phyloP scores from a whole-genome alignment of 2,888 invertebrate species.

The Tipula helvola region DNA sequence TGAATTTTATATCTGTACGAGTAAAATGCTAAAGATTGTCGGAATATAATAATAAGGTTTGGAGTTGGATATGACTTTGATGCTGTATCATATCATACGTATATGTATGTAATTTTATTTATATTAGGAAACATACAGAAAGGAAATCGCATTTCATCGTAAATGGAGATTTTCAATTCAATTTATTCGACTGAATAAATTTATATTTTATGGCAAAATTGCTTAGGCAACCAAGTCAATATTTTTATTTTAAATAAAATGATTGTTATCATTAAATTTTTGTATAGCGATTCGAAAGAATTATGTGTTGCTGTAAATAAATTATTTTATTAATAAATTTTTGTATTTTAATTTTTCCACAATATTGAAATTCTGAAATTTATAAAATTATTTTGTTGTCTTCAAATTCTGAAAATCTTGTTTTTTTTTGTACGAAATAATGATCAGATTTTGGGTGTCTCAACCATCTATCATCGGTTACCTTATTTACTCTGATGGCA shows the following conservation, averaged over 20 bases:
- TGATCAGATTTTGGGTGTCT: too few relatives aligned
- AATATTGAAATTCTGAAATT: too few relatives aligned
- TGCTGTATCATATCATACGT: neutral
- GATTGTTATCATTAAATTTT: too few relatives aligned
- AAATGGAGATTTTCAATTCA: neutral
- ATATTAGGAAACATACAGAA: neutral
- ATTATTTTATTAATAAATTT: too few relatives aligned
- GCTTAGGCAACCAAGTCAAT: neutral
- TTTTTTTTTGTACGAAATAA: too few relatives aligned
- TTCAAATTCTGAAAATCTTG: too few relatives aligned
- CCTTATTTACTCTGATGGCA: too few relatives aligned
- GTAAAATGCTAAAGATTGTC: neutral
- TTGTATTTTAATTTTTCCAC: too few relatives aligned
- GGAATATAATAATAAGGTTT: neutral
- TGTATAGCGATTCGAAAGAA: too few relatives aligned
- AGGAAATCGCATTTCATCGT: neutral
- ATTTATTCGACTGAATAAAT: neutral
- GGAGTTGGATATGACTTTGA: neutral
- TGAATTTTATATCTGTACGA: neutral
- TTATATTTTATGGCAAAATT: neutral
- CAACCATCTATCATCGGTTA: too few relatives aligned
- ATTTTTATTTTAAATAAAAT: neutral
- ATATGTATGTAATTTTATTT: neutral
- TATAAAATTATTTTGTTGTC: too few relatives aligned
- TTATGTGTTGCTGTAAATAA: too few relatives aligned